A percentile compares a stretch with the other conserved stretches of the same genome.
phyloP scores from a whole-genome alignment of 2,113 vertebrate genomes.

The Brachirus orientalis region DNA sequence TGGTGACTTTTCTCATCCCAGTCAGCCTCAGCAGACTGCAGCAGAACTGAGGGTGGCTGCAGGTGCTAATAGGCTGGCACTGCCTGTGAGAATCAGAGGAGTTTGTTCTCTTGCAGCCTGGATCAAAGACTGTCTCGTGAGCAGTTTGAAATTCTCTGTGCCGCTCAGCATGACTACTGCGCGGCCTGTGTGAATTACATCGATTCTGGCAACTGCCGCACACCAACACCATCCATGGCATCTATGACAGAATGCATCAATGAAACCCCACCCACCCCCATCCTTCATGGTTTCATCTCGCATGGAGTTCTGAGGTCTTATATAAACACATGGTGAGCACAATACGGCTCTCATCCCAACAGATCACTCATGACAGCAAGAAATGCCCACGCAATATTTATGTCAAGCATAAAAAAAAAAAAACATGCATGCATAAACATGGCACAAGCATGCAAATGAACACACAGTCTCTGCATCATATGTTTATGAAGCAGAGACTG shows the following conservation, averaged over 20 bases:
- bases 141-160: constrained; percentile 51
- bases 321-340: constrained; percentile 9
- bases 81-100: constrained; percentile 35
- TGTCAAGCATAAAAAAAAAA: background rate
- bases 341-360: background rate
- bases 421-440: background rate
- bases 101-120: constrained; percentile 36
- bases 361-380: constrained; percentile 18
- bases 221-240: constrained; percentile 32
- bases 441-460: background rate
- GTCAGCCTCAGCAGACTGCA: constrained; percentile 8
- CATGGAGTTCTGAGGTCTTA: constrained; percentile 26
- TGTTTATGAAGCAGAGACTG: too few relatives aligned
- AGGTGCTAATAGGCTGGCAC: constrained; percentile 54
- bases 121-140: constrained; percentile 58
- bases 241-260: constrained; percentile 12
- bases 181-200: constrained; percentile 40
- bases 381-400: constrained; percentile 2
- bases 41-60: constrained; percentile 27
- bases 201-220: constrained; percentile 39
- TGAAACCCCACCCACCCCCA: background rate
- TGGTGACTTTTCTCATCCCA: background rate
- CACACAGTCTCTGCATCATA: too few relatives aligned
- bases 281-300: constrained; percentile 17
- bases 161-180: constrained; percentile 42